Percentiles rank a stretch among this genome's conserved stretches.
Evolutionary conservation across 2,797 vertebrate species (phyloP).

Genomic region (Vespertilio murinus): DNA sequence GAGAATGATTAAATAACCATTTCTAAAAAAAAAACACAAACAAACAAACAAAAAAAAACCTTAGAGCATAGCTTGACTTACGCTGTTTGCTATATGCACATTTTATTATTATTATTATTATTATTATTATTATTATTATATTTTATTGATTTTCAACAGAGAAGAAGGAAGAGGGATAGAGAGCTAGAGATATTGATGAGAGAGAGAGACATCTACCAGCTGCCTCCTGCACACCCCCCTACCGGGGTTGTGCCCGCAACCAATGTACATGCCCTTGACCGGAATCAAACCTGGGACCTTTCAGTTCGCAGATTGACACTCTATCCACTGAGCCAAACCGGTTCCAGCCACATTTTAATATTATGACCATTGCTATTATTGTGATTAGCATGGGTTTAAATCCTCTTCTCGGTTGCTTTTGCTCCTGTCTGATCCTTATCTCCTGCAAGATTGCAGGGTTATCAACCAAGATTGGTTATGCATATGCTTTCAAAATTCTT

Average conservation of each 20-base stretch:
- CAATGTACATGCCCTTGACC: too few species aligned
- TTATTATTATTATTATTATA: too few species aligned
- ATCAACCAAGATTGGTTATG: neutral
- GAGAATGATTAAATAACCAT: neutral
- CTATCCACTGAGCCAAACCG: too few species aligned
- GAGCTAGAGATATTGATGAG: too few species aligned
- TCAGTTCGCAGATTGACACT: too few species aligned
- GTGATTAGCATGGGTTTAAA: neutral
- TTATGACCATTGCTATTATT: neutral
- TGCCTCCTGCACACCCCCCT: too few species aligned
- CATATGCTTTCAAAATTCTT: neutral
- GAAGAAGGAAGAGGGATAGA: too few species aligned
- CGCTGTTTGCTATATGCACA: neutral
- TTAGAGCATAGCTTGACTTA: neutral
- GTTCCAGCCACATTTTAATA: neutral
- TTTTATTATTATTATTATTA: conserved; percentile 5
- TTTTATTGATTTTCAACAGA: too few species aligned
- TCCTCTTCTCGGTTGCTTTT: neutral
- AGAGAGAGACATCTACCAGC: too few species aligned
- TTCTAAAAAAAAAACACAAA: neutral
- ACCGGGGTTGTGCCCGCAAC: too few species aligned
- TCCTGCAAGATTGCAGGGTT: neutral
- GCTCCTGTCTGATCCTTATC: neutral
- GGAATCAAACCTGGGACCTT: too few species aligned
- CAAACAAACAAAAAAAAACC: neutral